phyloP scores from a whole-genome alignment of 2,113 vertebrate species.

The Podarcis muralis region DNA sequence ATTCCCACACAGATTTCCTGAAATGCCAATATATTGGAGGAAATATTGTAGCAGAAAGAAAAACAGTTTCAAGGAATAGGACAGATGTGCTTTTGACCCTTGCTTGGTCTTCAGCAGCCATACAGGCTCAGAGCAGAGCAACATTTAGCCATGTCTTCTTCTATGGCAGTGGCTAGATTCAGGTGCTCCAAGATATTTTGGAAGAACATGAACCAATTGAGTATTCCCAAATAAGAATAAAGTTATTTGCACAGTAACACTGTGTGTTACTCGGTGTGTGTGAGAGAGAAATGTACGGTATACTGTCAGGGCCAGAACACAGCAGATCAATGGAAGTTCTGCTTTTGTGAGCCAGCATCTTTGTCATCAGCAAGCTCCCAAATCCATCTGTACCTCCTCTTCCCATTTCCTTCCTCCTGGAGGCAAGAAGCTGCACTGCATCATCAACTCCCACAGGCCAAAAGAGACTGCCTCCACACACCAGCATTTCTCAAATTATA shows the following conservation, averaged over 20 bases:
- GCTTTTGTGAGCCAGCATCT: neutral
- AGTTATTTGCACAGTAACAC: neutral
- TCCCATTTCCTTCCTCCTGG: neutral
- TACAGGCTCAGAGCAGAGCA: neutral
- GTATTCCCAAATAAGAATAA: neutral
- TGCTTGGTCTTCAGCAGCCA: neutral
- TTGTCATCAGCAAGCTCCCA: neutral
- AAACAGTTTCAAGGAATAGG: neutral
- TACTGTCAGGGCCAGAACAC: neutral
- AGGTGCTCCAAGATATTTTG: neutral
- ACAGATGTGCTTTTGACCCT: neutral
- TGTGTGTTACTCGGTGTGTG: neutral
- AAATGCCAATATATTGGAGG: constrained; percentile 45
- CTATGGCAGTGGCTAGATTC: neutral
- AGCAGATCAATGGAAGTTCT: neutral
- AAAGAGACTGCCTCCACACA: neutral
- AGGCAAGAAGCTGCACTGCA: neutral
- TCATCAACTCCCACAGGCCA: neutral
- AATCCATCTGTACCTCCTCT: neutral
- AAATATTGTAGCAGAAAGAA: neutral
- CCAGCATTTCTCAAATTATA: neutral
- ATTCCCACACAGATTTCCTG: constrained; percentile 98
- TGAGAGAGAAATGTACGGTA: no score
- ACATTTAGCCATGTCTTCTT: neutral
- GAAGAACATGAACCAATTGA: neutral